These are phyloP conservation scores for Gari tellinella DNA, from an alignment of 2,888 invertebrate species.

Conservation along the genomic window DNA sequence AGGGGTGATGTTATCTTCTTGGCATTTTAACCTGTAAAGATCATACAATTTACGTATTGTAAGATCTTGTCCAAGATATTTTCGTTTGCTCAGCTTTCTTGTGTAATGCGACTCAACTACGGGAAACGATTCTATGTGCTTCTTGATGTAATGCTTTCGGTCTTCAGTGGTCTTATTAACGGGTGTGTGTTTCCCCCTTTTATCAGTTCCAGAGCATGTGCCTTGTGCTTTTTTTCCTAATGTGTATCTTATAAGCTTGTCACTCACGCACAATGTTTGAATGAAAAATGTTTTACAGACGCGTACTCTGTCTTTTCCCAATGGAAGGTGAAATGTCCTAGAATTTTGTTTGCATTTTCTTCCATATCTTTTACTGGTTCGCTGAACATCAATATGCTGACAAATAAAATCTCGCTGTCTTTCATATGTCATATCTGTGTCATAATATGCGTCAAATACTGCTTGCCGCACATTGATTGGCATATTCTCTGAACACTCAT, in stretches of 20 bases:
- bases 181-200: slow-evolving; percentile 36
- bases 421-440: slow-evolving; percentile 26
- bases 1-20: slow-evolving; percentile 15
- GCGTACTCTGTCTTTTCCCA: slow-evolving; percentile 19
- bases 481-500: neutral
- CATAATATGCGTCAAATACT: slow-evolving; percentile 20
- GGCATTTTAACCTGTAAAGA: slow-evolving; percentile 21
- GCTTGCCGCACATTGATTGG: slow-evolving; percentile 5
- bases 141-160: slow-evolving; percentile 11
- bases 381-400: slow-evolving; percentile 15
- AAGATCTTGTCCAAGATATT: slow-evolving; percentile 25
- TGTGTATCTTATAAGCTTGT: slow-evolving; percentile 38
- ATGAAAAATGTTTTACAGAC: slow-evolving; percentile 46
- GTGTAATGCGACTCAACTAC: slow-evolving; percentile 34
- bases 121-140: slow-evolving; percentile 38
- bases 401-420: slow-evolving; percentile 31
- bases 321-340: slow-evolving; percentile 25
- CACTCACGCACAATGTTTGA: slow-evolving; percentile 31
- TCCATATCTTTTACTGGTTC: slow-evolving; percentile 16
- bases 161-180: slow-evolving; percentile 37
- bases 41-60: slow-evolving; percentile 30
- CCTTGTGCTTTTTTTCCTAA: slow-evolving; percentile 31
- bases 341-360: slow-evolving; percentile 14
- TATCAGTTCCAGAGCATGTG: slow-evolving; percentile 25
- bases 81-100: slow-evolving; percentile 12